Conservation (phyloP, 2,888 invertebrate species). For the Spisula solida region DNA sequence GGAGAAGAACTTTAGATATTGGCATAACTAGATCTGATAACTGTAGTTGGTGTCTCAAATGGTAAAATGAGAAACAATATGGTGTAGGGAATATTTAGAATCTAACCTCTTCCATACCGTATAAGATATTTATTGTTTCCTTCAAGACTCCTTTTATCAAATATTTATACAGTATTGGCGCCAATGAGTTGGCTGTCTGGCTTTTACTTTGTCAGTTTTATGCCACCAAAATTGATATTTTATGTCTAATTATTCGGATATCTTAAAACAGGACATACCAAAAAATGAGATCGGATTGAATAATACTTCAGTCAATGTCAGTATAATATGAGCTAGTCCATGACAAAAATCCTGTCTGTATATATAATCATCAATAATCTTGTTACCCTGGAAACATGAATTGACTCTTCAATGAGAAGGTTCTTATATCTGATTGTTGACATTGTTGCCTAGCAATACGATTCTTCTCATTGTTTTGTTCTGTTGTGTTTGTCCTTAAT, state of each 20-base stretch:
- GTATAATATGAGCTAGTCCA: not conserved
- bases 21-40: too few species aligned
- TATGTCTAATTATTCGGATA: not conserved
- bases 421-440: not conserved
- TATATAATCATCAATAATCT: not conserved
- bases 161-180: not conserved
- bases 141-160: not conserved
- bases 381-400: not conserved
- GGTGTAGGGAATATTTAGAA: too few species aligned
- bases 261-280: not conserved
- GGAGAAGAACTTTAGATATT: too few species aligned
- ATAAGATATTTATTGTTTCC: not conserved
- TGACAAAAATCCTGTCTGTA: slow-evolving; percentile 2
- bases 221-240: not conserved
- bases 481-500: not conserved
- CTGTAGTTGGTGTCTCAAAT: too few species aligned
- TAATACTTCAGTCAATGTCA: not conserved
- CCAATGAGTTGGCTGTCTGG: not conserved
- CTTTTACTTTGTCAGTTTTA: not conserved
- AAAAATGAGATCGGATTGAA: not conserved
- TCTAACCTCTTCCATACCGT: not conserved
- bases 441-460: not conserved
- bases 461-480: not conserved
- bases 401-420: not conserved
- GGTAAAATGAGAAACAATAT: too few species aligned